Evolutionary conservation across 2,113 vertebrate genomes (phyloP).

Genomic region (Pteronura brasiliensis): DNA sequence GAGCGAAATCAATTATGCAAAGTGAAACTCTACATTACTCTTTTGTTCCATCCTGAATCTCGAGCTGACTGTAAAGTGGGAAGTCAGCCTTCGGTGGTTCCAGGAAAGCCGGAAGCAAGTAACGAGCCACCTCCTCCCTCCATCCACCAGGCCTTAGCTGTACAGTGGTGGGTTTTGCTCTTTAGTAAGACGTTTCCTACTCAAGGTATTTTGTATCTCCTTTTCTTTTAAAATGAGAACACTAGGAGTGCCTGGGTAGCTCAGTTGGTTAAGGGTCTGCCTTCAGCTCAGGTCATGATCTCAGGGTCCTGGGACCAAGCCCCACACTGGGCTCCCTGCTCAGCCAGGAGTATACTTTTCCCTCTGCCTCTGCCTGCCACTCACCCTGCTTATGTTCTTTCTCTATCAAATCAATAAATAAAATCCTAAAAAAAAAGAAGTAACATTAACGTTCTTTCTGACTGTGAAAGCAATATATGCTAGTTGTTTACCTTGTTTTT

Average conservation of each 20-base stretch:
- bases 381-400: no score
- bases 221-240: background rate
- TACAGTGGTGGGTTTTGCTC: background rate
- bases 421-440: background rate
- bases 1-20: conserved; percentile 1
- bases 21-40: conserved; percentile 44
- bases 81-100: background rate
- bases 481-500: background rate
- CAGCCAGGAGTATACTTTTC: no score
- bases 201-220: background rate
- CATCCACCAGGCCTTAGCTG: background rate
- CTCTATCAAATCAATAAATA: no score
- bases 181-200: background rate
- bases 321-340: no score
- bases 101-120: background rate
- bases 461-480: background rate
- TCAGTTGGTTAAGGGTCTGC: background rate
- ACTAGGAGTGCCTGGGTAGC: background rate
- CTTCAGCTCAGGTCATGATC: no score
- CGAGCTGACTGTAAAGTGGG: conserved; percentile 25
- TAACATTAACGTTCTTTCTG: background rate
- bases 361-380: no score
- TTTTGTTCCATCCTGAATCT: conserved; percentile 52
- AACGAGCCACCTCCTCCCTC: background rate
- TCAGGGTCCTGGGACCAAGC: no score